Evolutionary conservation across 2,888 invertebrate species (phyloP).

Genomic region (Creontiades dilutus): DNA sequence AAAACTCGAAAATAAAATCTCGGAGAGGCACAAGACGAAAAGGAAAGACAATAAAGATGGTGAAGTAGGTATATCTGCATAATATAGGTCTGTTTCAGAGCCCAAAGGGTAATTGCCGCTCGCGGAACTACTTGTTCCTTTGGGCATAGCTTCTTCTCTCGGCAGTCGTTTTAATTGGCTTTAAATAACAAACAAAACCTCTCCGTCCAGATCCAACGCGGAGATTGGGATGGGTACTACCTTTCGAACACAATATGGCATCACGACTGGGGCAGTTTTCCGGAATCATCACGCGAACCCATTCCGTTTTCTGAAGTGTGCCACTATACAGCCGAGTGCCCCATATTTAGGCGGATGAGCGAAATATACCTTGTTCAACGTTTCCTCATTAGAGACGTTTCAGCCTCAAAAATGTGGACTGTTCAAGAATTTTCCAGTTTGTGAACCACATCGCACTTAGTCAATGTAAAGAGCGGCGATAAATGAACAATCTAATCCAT

Average conservation of each 20-base stretch:
- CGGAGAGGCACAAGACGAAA: background rate
- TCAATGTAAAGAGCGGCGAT: too few relatives aligned
- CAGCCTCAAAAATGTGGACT: too few relatives aligned
- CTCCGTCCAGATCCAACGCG: constrained; percentile 1
- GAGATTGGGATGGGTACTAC: constrained; percentile 40
- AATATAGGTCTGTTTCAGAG: constrained; percentile 52
- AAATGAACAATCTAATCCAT: too few relatives aligned
- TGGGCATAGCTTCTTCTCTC: constrained; percentile 27
- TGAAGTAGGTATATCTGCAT: constrained; percentile 61
- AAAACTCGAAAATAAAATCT: constrained; percentile 23
- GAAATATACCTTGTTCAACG: too few relatives aligned
- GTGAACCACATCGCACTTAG: too few relatives aligned
- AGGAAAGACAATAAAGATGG: constrained; percentile 46
- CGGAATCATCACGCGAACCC: constrained; percentile 17
- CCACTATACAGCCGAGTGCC: too few relatives aligned
- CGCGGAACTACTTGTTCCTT: constrained; percentile 45
- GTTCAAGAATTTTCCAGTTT: too few relatives aligned
- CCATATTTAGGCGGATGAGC: too few relatives aligned
- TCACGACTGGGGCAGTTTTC: background rate
- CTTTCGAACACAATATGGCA: constrained; percentile 29
- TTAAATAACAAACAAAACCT: constrained; percentile 58
- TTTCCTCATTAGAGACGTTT: too few relatives aligned
- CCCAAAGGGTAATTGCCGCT: constrained; percentile 16
- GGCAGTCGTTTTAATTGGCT: constrained; percentile 56
- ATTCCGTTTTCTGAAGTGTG: constrained; percentile 9